Evolutionary conservation across 2,113 vertebrate genomes (phyloP).

Genomic region (Acanthochromis polyacanthus): DNA sequence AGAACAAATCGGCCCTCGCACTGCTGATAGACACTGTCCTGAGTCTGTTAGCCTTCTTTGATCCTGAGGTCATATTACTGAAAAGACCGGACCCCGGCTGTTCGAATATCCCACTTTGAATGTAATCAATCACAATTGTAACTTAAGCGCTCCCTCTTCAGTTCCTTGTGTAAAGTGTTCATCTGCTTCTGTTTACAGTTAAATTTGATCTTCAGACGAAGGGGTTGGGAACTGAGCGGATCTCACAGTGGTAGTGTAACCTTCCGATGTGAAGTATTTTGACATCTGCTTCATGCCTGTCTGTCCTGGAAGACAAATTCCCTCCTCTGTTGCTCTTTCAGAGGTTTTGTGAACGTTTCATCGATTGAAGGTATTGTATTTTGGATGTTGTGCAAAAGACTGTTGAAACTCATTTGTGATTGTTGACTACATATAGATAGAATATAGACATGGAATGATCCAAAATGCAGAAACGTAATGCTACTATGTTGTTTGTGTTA

Average conservation of each 20-base stretch:
- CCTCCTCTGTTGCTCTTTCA: not conserved
- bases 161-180: not conserved
- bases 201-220: slow-evolving; percentile 16
- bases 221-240: not conserved
- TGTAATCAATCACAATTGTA: slow-evolving; percentile 23
- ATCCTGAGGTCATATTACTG: slow-evolving; percentile 35
- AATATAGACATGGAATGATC: not conserved
- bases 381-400: not conserved
- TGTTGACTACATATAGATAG: not conserved
- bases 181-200: slow-evolving; percentile 20
- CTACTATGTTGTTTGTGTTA: no score
- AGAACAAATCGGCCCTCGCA: not conserved
- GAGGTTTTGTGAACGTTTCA: slow-evolving; percentile 13
- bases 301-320: not conserved
- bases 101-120: slow-evolving; percentile 6
- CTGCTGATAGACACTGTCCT: slow-evolving; percentile 9
- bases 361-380: not conserved
- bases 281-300: slow-evolving; percentile 2
- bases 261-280: not conserved
- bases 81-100: not conserved
- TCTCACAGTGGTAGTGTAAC: not conserved
- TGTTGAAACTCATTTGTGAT: not conserved
- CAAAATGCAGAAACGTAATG: not conserved
- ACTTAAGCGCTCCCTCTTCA: not conserved
- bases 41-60: slow-evolving; percentile 18